Evolutionary conservation across 2,113 vertebrate genomes (phyloP), one percentile per base, ranked within the genome.

Genomic region (Opisthocomus hoazin): DNA sequence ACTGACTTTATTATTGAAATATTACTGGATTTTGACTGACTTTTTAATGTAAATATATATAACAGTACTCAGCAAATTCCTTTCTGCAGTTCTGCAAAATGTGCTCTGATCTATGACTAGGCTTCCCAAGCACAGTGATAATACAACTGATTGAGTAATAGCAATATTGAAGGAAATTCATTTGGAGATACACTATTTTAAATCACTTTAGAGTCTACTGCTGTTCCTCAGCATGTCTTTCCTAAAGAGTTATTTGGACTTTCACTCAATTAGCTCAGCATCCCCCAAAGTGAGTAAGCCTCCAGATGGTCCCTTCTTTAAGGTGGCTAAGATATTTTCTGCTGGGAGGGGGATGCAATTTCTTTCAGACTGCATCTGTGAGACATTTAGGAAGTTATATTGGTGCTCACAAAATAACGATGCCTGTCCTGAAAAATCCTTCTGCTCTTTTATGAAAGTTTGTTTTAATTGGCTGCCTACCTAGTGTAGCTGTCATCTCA

Each of bases 301-400:
- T 96, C 95, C 95, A 96, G 88, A 96, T 97, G 96, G 94, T 96
- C 83, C 95, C 90, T 84, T 84, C 88, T 95, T 94, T 92, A 88
- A 94, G 80, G 36, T 75, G 58, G 87, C 48, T 93, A 77, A 91
- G 95, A 93, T 96, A 96, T 95, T 96, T 96, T 94, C n/a, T 94
- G 77, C 77, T 73, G 53, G 88, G 86, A 93, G 73, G 32, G 80
- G 75, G 90, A 71, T 94, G 92, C 13, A 81, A 71, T 87, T 92
- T 89, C 83, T 96, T 96, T 93, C 95, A 92, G 84, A 84, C 37
- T 94, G 69, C 96, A 93, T 97, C 94, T 96, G 96, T 96, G 94
- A 97, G 95, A 97, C 95, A 96, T 97, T 96, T 97, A 95, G 90
- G 85, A 95, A 94, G 86, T 93, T 95, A 96, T 92, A 96, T 89